phyloP scores from a whole-genome alignment of 53 echinoderm and acorn worm species.

The Patiria pectinifera region DNA sequence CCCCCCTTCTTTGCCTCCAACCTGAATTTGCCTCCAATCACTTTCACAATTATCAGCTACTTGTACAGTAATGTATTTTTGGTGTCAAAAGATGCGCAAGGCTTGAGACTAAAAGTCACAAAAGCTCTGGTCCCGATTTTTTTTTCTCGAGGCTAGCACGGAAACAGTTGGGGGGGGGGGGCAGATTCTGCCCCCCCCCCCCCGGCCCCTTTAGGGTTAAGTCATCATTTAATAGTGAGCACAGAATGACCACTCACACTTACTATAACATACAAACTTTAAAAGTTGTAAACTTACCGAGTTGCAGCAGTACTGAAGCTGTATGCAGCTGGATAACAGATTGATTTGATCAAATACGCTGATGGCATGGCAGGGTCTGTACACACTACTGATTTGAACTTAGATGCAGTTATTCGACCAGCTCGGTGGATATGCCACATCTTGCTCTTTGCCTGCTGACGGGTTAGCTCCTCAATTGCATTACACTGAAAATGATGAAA shows the following conservation, averaged over 20 bases:
- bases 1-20: background rate
- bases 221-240: background rate
- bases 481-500: background rate
- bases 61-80: too few relatives aligned
- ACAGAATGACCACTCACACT: background rate
- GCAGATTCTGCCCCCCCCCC: too few relatives aligned
- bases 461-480: conserved; percentile 2
- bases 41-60: too few relatives aligned
- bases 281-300: background rate
- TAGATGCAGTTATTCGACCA: conserved; percentile 61
- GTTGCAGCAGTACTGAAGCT: conserved; percentile 30
- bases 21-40: too few relatives aligned
- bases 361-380: conserved; percentile 47
- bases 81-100: too few relatives aligned
- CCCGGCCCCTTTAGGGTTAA: background rate
- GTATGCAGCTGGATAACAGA: conserved; percentile 48
- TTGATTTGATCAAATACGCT: conserved; percentile 14
- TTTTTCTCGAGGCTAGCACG: too few relatives aligned
- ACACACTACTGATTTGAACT: conserved; percentile 38
- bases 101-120: too few relatives aligned
- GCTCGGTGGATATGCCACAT: conserved; percentile 35
- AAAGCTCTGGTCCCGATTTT: too few relatives aligned
- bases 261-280: background rate
- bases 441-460: conserved; percentile 9
- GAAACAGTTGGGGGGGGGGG: background rate